Conservation (phyloP, 2,888 invertebrate genomes). For the Calameuta filiformis region DNA sequence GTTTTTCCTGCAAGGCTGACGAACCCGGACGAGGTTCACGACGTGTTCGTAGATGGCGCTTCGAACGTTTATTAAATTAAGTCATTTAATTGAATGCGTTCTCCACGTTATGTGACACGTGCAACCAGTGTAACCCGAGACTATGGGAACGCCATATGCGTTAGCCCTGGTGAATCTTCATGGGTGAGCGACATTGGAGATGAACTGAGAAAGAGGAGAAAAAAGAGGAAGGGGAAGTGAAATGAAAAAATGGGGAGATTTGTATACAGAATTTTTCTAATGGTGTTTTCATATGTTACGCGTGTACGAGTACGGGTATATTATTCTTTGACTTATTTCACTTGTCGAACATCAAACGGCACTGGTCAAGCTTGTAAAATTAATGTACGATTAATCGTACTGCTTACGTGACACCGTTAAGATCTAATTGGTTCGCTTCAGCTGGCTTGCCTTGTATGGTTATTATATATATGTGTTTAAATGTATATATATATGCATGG, state of each 20-base stretch:
- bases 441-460: neutral
- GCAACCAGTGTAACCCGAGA: slow-evolving; percentile 35
- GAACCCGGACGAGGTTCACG: neutral
- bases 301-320: neutral
- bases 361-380: neutral
- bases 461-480: neutral
- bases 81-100: slow-evolving; percentile 49
- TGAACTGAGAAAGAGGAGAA: neutral
- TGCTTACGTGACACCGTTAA: neutral
- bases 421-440: neutral
- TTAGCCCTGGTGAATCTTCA: slow-evolving; percentile 4
- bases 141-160: slow-evolving; percentile 36
- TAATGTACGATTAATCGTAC: neutral
- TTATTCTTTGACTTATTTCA: neutral
- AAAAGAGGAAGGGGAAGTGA: neutral
- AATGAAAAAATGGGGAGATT: neutral
- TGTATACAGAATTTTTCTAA: neutral
- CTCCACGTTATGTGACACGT: slow-evolving; percentile 6
- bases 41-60: slow-evolving; percentile 15
- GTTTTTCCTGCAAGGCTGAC: neutral
- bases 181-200: neutral
- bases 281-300: neutral
- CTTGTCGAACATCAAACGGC: neutral
- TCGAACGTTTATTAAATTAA: slow-evolving; percentile 51
- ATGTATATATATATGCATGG: neutral